Base-by-base conservation (phyloP, 2,888 invertebrate genomes). In the Lasius platythorax region DNA sequence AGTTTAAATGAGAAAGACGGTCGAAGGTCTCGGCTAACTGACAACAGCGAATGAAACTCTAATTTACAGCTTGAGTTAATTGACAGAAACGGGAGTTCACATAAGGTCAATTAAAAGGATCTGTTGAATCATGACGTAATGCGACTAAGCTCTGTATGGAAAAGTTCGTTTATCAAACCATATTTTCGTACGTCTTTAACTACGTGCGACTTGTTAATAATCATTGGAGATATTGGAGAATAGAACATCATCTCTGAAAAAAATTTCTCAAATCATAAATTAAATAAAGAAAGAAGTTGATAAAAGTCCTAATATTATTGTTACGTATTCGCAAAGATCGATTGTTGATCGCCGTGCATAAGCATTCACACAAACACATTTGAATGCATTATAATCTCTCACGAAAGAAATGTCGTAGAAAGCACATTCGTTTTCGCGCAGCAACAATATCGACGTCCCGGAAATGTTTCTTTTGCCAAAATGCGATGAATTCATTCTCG, bases 131-230 rank as follows among this genome's bases (percentile, higher is more conserved):
- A 66, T 84, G 85, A 85, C 86, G 84, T 84, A 85, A 85, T 46
- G 83, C 87, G 84, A 81, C 87, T 88, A 90, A 90, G 87, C 87
- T 85, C 87, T 87, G 79, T 83, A 43, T 73, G 61, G 67, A 53
- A 76, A 67, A 15, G 1, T 56, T 78, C 5, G 12, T 12, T 33
- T 11, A 70, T 18, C 28, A n/a, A 50, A 28, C 6, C 2, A 2
- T 46, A 11, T 58, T 33, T 56, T n/a, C 5, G 18, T 5, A 30
- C n/a, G 15, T 28, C 8, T 61, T 78, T 68, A 78, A 68, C 5
- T 67, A 56, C 12, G 11, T 28, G 18, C 6, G 9, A 28, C 1
- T 75, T 12, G 33, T 53, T 68, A 68, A 28, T 56, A 40, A 40
- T 56, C 18, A 28, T 53, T 56, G 37, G 2, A 76, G 8, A 9